Evolutionary conservation across 2,797 vertebrate genomes (phyloP), one percentile per base, ranked within the genome.

Genomic region (Phataginus tricuspis): DNA sequence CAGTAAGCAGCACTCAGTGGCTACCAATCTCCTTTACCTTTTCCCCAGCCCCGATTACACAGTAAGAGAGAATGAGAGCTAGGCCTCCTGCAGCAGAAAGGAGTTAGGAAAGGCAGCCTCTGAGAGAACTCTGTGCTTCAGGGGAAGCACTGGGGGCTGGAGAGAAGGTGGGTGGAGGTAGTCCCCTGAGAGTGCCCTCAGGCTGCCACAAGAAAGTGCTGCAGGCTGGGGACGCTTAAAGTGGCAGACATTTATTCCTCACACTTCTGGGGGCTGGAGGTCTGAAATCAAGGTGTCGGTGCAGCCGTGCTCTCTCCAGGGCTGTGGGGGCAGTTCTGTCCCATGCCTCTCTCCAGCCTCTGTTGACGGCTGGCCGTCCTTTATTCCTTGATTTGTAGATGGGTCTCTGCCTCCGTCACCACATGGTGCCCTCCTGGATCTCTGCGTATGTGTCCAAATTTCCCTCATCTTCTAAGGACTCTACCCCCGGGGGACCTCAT

Each of bases 281-380:
- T 69, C 49, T 74, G 31, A 39, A 29, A 12, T 77, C 23, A 7
- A 23, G 83, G 29, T 34, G 78, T 39, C 0, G 2, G 45, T 3
- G 0, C 1, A 13, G 57, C 51, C 19, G 10, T 13, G 15, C 16
- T 23, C n/a, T 59, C 61, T 72, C 18, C 31, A n/a, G 25, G 19
- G 7, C 42, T 23, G 0, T 14, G 2, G 11, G 2, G 16, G 29
- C 12, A 1, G 2, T 3, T 16, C 7, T 0, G 7, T 3, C 34
- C 31, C 59, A 9, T 4, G 29, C 25, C 7, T 63, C 51, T 39
- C 21, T 55, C 15, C 9, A 0, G 68, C 31, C 12, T 71, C 80
- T 15, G 25, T 1, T 4, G 59, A 23, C 0, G 37, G 14, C 66
- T 13, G 78, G 55, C n/a, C 1, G 2, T 12, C 19, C 31, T 37